Conservation (phyloP, 2,888 invertebrate species). For the Oscheius sp. region DNA sequence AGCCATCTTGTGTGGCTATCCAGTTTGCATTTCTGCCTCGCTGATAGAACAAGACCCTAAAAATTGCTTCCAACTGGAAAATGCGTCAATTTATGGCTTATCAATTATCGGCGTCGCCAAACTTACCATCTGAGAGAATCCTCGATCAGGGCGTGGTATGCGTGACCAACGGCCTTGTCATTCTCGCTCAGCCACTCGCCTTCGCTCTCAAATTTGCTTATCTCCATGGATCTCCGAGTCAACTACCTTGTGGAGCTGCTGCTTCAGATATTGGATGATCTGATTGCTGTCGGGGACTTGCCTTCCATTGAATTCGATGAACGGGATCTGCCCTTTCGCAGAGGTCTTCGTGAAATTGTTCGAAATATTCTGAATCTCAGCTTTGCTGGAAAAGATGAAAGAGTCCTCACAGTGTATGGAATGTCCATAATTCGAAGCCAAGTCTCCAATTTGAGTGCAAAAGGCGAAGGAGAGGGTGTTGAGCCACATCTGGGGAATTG, state of each 20-base stretch:
- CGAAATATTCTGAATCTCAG: constrained; percentile 56
- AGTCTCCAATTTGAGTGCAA: constrained; percentile 93
- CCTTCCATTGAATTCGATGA: constrained; percentile 91
- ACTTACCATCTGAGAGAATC: constrained; percentile 56
- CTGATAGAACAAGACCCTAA: constrained; percentile 43
- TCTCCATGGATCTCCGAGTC: not conserved
- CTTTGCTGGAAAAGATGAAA: not conserved
- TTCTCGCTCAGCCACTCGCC: not conserved
- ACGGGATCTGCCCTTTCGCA: constrained; percentile 78
- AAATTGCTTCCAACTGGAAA: not conserved
- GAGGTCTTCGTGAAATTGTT: constrained; percentile 63
- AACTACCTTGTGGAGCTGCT: constrained; percentile 24
- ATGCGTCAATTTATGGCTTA: not conserved
- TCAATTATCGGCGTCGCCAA: not conserved
- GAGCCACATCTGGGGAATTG: constrained; percentile 90
- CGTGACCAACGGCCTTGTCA: constrained; percentile 50
- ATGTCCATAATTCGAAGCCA: constrained; percentile 89
- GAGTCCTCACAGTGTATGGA: constrained; percentile 84
- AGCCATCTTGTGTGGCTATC: constrained; percentile 54
- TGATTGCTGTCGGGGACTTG: constrained; percentile 90
- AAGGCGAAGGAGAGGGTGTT: constrained; percentile 88
- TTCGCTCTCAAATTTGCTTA: not conserved
- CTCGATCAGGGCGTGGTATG: constrained; percentile 58
- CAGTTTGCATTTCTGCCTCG: constrained; percentile 48
- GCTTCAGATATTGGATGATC: constrained; percentile 76